Evolutionary conservation across 92 coral and sea anemone genomes (phyloP), one percentile per base, ranked within the genome.

Genomic region (Virgularia gustaviana): DNA sequence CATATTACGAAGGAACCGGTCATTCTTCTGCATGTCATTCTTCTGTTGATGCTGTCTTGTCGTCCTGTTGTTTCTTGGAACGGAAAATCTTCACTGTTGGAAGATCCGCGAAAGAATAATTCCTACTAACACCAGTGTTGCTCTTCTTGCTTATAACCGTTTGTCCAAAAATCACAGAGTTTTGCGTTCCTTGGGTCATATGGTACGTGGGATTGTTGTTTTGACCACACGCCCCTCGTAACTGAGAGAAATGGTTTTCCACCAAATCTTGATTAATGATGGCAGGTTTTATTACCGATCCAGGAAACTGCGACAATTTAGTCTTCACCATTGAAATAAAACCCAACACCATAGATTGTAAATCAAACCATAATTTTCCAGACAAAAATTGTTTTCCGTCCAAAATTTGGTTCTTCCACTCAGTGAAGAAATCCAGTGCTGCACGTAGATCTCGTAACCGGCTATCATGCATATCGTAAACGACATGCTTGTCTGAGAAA

Each of bases 211-310:
- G 90, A 35, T 81, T 73, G 59, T 81, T 55, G 30, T 81, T 85
- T 30, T 86, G 86, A 2, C 89, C 86, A 71, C 81, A 80, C 42
- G 84, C 83, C 3, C 81, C 66, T 0, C 87, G 65, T 1, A 86
- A 41, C 37, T 85, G 90, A 32, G 85, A 77, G 27, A 85, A 85
- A 15, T 85, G 86, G 35, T 85, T 85, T 33, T 85, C 83, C 2
- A 75, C 83, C 6, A 85, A 53, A 57, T 85, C 90, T 41, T 85
- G 90, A 36, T 85, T 86, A n/a, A 82, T 47, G 42, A 86, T 82
- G 49, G 90, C 84, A 8, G 87, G 87, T 42, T 73, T 86, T 6
- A 86, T 73, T 9, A 68, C 18, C 2, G 86, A 65, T 57, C 62
- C 47, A 13, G 87, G 87, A 28, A 82, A 86, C 8, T 71, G 64